Conservation (phyloP, 2,113 vertebrate genomes). For the Mustelus asterias region DNA sequence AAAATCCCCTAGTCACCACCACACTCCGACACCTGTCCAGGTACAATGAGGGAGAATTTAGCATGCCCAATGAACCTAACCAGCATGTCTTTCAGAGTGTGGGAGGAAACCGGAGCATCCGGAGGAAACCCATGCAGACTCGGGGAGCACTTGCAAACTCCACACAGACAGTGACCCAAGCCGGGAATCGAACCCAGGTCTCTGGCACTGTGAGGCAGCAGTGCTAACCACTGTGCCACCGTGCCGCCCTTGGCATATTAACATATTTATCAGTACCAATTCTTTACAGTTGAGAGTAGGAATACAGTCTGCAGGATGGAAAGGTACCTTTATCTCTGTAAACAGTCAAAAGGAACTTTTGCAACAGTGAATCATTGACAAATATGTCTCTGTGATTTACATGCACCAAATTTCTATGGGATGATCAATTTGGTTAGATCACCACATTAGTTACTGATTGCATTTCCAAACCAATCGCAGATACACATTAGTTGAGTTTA, state of each 20-base stretch:
- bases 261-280: neutral
- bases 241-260: neutral
- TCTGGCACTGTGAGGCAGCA: no score
- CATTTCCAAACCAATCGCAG: neutral
- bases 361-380: neutral
- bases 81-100: no score
- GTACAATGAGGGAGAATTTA: no score
- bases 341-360: neutral
- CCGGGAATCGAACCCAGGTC: no score
- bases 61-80: no score
- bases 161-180: no score
- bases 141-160: no score
- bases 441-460: neutral
- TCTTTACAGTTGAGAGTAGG: neutral
- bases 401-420: neutral
- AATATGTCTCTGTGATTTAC: neutral
- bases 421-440: neutral
- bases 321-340: neutral
- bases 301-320: neutral
- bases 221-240: no score
- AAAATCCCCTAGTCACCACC: no score
- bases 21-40: no score
- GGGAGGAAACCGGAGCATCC: no score
- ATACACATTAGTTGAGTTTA: neutral
- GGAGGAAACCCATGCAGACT: no score